phyloP scores from a whole-genome alignment of 2,113 vertebrate species.

The Zonotrichia leucophrys region DNA sequence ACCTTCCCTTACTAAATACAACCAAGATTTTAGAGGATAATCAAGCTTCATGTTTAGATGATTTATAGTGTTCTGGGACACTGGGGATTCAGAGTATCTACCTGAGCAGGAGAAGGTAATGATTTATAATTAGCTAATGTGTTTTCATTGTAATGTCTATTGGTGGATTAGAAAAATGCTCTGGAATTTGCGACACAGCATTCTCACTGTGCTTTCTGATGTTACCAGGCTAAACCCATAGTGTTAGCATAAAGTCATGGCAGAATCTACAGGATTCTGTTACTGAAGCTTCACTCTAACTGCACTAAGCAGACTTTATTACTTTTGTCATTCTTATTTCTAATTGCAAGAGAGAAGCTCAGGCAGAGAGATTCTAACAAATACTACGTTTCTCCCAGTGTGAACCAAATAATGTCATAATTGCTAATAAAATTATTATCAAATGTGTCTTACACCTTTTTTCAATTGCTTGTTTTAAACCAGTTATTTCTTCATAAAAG shows the following conservation, averaged over 20 bases:
- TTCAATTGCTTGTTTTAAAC: background rate
- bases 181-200: background rate
- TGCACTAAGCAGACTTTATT: background rate
- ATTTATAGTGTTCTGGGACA: background rate
- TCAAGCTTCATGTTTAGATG: background rate
- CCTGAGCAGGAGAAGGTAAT: background rate
- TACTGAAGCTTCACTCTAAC: background rate
- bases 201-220: background rate
- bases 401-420: background rate
- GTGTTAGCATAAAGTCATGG: background rate
- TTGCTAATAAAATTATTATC: background rate
- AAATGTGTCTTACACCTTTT: background rate
- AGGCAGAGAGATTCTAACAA: background rate
- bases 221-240: background rate
- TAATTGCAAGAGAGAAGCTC: background rate
- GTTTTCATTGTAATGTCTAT: constrained; percentile 17
- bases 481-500: constrained; percentile 18
- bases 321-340: background rate
- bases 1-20: background rate
- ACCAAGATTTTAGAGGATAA: background rate
- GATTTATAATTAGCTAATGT: constrained; percentile 43
- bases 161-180: constrained; percentile 2
- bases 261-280: background rate
- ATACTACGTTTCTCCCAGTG: background rate
- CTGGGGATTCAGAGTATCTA: background rate